Evolutionary conservation across 2,888 invertebrate genomes (phyloP).

Genomic region (Sinhomidia bicolor): DNA sequence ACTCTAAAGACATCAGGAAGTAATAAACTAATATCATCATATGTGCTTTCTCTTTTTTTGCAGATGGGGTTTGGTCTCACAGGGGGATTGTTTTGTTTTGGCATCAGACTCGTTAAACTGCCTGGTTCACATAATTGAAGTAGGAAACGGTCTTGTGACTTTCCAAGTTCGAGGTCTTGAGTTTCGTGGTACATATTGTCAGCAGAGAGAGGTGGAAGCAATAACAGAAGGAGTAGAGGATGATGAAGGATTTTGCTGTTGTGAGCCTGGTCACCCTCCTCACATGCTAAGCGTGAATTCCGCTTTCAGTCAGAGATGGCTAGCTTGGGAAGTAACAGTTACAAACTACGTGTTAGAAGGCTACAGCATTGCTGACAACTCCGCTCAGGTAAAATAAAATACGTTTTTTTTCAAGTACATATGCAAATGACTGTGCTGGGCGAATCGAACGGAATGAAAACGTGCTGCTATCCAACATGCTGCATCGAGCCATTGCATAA

Average conservation of each 20-base stretch:
- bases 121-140: slow-evolving; percentile 97
- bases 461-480: too few relatives aligned
- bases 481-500: too few relatives aligned
- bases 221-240: slow-evolving; percentile 98
- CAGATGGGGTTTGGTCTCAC: slow-evolving; percentile 95
- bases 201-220: slow-evolving; percentile 99
- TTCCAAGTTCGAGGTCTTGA: slow-evolving; percentile 99
- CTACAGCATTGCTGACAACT: slow-evolving; percentile 98
- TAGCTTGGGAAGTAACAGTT: slow-evolving; percentile 98
- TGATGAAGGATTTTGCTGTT: slow-evolving; percentile 95
- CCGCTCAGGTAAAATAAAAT: too few relatives aligned
- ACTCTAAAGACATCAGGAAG: neutral
- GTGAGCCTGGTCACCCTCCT: slow-evolving; percentile 93
- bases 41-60: neutral
- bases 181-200: slow-evolving; percentile 99
- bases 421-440: too few relatives aligned
- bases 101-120: slow-evolving; percentile 99
- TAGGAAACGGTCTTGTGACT: slow-evolving; percentile 98
- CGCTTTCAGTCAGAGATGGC: slow-evolving; percentile 97
- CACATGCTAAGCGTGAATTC: slow-evolving; percentile 96
- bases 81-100: slow-evolving; percentile 98
- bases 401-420: too few relatives aligned
- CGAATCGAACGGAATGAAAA: too few relatives aligned
- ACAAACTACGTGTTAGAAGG: slow-evolving; percentile 99
- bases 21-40: neutral